Evolutionary conservation across 2,797 vertebrate species (phyloP).

Genomic region (Microhierax caerulescens): DNA sequence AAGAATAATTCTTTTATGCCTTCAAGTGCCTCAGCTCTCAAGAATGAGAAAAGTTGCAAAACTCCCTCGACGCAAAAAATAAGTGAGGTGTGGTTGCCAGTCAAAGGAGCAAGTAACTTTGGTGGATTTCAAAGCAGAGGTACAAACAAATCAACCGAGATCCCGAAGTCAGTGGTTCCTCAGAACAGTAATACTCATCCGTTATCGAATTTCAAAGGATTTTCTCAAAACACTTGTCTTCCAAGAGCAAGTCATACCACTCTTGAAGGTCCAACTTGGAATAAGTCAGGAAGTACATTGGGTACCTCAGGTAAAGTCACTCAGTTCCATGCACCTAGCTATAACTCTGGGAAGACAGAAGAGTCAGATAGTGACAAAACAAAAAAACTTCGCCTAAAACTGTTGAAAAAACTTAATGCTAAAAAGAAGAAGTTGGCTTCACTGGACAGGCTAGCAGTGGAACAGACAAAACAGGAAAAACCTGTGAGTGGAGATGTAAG

Average conservation of each 20-base stretch:
- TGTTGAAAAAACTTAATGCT: conserved; percentile 89
- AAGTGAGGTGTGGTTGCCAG: conserved; percentile 60
- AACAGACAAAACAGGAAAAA: conserved; percentile 25
- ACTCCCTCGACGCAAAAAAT: conserved; percentile 7
- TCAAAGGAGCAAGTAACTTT: conserved; percentile 87
- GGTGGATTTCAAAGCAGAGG: conserved; percentile 80
- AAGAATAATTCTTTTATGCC: conserved; percentile 70
- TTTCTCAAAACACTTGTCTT: not conserved
- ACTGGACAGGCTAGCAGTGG: conserved; percentile 76
- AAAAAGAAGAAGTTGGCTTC: conserved; percentile 91
- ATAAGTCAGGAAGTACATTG: not conserved
- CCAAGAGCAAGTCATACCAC: not conserved
- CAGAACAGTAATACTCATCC: not conserved
- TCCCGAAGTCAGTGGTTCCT: not conserved
- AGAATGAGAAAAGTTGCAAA: conserved; percentile 20
- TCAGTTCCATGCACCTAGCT: not conserved
- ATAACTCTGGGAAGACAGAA: not conserved
- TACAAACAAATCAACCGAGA: not conserved
- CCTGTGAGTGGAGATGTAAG: not conserved
- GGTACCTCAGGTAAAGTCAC: not conserved
- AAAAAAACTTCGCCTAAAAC: conserved; percentile 84
- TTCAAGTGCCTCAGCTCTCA: conserved; percentile 55
- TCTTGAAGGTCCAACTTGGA: not conserved
- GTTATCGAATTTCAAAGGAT: not conserved
- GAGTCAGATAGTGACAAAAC: conserved; percentile 67